Evolutionary conservation across 2,888 invertebrate genomes (phyloP).

Genomic region (Parthenolecanium corni): DNA sequence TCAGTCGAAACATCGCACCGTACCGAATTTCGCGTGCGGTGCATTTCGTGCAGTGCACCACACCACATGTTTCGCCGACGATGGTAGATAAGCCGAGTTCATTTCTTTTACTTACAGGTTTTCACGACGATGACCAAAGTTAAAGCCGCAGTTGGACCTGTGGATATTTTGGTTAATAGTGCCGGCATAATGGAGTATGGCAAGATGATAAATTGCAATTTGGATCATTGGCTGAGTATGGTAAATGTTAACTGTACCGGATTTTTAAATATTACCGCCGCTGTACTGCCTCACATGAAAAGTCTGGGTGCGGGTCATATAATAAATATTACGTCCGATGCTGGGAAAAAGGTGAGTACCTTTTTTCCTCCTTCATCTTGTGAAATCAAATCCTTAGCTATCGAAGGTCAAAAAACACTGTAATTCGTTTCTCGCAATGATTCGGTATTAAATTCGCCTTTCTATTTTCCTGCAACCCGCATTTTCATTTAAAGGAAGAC

Average conservation of each 20-base stretch:
- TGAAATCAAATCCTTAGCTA: too few relatives aligned
- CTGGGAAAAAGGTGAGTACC: constrained; percentile 34
- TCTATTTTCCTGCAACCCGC: too few relatives aligned
- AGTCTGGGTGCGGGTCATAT: constrained; percentile 39
- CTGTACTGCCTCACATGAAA: constrained; percentile 40
- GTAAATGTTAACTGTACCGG: constrained; percentile 35
- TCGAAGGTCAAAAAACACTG: too few relatives aligned
- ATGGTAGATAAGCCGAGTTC: too few relatives aligned
- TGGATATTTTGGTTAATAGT: constrained; percentile 45
- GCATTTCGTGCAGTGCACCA: background rate
- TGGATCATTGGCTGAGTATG: constrained; percentile 45
- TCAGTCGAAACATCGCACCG: too few relatives aligned
- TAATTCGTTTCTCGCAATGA: too few relatives aligned
- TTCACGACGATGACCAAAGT: constrained; percentile 28
- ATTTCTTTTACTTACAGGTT: constrained; percentile 3
- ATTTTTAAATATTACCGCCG: constrained; percentile 36
- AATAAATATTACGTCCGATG: constrained; percentile 39
- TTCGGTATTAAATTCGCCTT: too few relatives aligned
- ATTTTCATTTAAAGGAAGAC: too few relatives aligned
- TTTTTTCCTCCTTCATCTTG: too few relatives aligned
- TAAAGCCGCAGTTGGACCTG: constrained; percentile 33
- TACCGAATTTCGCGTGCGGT: too few relatives aligned
- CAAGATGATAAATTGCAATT: constrained; percentile 39
- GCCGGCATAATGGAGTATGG: constrained; percentile 42
- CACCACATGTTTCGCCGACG: background rate